Conservation (phyloP, 2,797 vertebrate genomes). For the Gadopsis marmoratus region DNA sequence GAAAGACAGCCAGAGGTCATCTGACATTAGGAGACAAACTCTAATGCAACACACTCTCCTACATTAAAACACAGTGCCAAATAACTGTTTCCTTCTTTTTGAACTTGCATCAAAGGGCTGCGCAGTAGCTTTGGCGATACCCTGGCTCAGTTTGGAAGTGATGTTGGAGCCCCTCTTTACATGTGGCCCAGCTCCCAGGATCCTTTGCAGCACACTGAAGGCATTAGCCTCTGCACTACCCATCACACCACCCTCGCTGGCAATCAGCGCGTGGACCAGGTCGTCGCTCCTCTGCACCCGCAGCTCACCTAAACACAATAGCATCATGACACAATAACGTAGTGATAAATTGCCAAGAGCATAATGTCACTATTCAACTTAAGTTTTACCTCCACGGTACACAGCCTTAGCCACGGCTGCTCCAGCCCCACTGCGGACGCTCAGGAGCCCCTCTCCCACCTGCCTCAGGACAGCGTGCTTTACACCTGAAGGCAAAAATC, state of each 20-base stretch:
- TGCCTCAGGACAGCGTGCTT: slow-evolving; percentile 90
- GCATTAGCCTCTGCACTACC: slow-evolving; percentile 89
- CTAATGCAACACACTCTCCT: not conserved
- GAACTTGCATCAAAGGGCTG: slow-evolving; percentile 92
- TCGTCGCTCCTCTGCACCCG: slow-evolving; percentile 86
- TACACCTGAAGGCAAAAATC: slow-evolving; percentile 83
- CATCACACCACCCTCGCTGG: slow-evolving; percentile 86
- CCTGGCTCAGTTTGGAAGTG: slow-evolving; percentile 89
- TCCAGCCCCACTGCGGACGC: slow-evolving; percentile 85
- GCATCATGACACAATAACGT: not conserved
- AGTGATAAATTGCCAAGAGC: fast-evolving
- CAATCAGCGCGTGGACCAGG: slow-evolving; percentile 90
- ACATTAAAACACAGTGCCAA: not conserved
- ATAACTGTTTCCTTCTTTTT: not conserved
- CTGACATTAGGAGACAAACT: not conserved
- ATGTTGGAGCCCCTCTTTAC: slow-evolving; percentile 90
- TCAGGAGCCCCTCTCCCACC: slow-evolving; percentile 89
- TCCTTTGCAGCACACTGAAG: slow-evolving; percentile 90
- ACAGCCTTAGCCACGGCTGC: slow-evolving; percentile 81
- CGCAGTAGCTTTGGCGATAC: slow-evolving; percentile 87
- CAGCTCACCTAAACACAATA: slow-evolving; percentile 87
- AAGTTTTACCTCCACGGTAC: slow-evolving; percentile 89
- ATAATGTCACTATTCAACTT: not conserved
- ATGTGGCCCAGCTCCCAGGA: slow-evolving; percentile 92
- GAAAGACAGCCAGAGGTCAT: slow-evolving; percentile 50